Evolutionary conservation across 2,888 invertebrate genomes (phyloP).

Genomic region (Cephus runcator): DNA sequence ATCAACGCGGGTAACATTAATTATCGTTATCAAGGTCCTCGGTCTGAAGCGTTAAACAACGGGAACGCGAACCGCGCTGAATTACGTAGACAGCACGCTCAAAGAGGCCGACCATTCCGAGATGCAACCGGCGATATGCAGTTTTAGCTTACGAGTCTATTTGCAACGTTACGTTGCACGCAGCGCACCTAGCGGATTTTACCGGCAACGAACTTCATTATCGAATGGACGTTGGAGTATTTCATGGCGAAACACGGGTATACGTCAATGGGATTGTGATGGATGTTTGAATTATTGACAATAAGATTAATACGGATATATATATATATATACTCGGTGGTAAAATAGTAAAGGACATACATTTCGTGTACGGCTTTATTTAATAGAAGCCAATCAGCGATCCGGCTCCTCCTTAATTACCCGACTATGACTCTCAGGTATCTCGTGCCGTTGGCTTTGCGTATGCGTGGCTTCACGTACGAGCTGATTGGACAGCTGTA

Average conservation of each 20-base stretch:
- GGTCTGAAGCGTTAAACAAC: slow-evolving; percentile 49
- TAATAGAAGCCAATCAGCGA: slow-evolving; percentile 35
- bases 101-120: slow-evolving; percentile 22
- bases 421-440: slow-evolving; percentile 38
- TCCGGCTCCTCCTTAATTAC: slow-evolving; percentile 42
- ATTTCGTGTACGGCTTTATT: neutral
- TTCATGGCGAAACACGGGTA: neutral
- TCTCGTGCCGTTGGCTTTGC: slow-evolving; percentile 31
- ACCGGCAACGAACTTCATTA: neutral
- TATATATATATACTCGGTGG: neutral
- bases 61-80: slow-evolving; percentile 34
- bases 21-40: slow-evolving; percentile 54
- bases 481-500: neutral
- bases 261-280: neutral
- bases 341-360: neutral
- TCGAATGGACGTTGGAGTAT: neutral
- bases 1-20: slow-evolving; percentile 56
- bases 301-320: neutral
- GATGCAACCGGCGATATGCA: slow-evolving; percentile 42
- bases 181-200: slow-evolving; percentile 15
- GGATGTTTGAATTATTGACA: neutral
- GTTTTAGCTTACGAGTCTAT: slow-evolving; percentile 40
- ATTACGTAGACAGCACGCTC: slow-evolving; percentile 28
- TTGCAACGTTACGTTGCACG: slow-evolving; percentile 36
- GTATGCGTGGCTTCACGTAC: neutral